phyloP scores from a whole-genome alignment of 2,797 vertebrate species.

The Leptoclinus maculatus region DNA sequence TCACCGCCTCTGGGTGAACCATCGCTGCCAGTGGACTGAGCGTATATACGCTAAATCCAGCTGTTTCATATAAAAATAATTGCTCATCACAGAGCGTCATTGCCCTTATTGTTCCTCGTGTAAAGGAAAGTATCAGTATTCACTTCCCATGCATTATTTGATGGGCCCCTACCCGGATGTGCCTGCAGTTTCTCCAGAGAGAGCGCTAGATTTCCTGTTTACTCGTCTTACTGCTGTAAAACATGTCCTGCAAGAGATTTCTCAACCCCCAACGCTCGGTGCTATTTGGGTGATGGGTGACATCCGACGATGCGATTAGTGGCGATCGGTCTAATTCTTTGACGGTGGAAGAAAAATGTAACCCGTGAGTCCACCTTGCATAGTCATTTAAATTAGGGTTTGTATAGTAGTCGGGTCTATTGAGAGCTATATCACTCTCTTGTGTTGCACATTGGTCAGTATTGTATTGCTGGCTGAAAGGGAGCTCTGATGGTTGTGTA shows the following conservation, averaged over 20 bases:
- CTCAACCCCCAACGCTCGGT: constrained; percentile 22
- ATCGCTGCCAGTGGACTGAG: constrained; percentile 15
- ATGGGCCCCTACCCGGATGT: constrained; percentile 74
- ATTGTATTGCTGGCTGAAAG: constrained; percentile 49
- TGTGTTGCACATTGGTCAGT: constrained; percentile 38
- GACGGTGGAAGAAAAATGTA: neutral
- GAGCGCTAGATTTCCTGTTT: constrained; percentile 58
- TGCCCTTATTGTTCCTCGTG: constrained; percentile 25
- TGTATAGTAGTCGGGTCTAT: constrained; percentile 26
- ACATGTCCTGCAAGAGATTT: constrained; percentile 55
- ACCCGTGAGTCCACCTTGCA: constrained; percentile 5
- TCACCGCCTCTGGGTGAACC: constrained; percentile 8
- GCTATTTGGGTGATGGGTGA: constrained; percentile 18
- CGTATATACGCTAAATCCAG: constrained; percentile 5
- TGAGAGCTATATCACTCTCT: constrained; percentile 12
- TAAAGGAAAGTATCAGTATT: constrained; percentile 38
- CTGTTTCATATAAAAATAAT: constrained; percentile 6
- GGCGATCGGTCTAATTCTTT: neutral
- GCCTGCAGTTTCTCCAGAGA: constrained; percentile 68
- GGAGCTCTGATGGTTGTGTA: constrained; percentile 40
- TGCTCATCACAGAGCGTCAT: neutral
- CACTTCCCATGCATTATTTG: constrained; percentile 54
- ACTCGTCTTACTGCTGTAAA: constrained; percentile 62
- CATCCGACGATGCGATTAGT: neutral
- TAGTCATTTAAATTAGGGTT: constrained; percentile 7